These are phyloP conservation scores for Cephonodes hylas DNA, from an alignment of 2,888 invertebrate species.

Conservation along the genomic window DNA sequence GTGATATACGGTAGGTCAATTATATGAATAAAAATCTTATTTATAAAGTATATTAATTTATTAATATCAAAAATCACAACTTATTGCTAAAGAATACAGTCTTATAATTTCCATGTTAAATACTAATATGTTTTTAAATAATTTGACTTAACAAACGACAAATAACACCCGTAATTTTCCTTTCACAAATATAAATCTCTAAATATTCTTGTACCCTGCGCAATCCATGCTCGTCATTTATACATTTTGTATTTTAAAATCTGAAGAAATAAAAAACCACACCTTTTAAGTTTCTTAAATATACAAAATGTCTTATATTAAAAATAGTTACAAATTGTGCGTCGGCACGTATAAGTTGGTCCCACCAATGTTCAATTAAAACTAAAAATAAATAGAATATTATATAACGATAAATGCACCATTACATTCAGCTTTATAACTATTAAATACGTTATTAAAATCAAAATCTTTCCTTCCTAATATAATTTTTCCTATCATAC, in stretches of 20 bases:
- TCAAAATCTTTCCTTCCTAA: neutral
- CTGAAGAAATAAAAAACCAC: neutral
- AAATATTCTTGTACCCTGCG: slow-evolving; percentile 44
- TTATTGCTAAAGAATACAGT: slow-evolving; percentile 13
- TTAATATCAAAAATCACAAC: slow-evolving; percentile 9
- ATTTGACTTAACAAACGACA: slow-evolving; percentile 9
- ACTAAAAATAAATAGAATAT: slow-evolving; percentile 2
- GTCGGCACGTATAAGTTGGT: neutral
- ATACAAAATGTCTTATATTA: neutral
- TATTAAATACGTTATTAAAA: neutral
- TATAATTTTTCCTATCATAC: neutral
- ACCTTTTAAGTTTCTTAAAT: neutral
- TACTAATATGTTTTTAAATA: slow-evolving; percentile 6
- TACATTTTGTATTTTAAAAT: slow-evolving; percentile 10
- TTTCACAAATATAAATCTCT: neutral
- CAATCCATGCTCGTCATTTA: slow-evolving; percentile 37
- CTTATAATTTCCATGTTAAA: slow-evolving; percentile 14
- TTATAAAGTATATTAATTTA: neutral
- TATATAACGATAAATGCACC: slow-evolving; percentile 51
- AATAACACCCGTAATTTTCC: neutral
- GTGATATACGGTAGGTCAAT: too few relatives aligned
- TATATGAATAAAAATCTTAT: neutral
- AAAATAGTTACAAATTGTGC: neutral
- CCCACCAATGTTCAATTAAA: slow-evolving; percentile 13
- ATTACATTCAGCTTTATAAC: slow-evolving; percentile 60